These are phyloP conservation scores for Acropternis orthonyx DNA, from an alignment of 2,797 vertebrate genomes.

Conservation along the genomic window DNA sequence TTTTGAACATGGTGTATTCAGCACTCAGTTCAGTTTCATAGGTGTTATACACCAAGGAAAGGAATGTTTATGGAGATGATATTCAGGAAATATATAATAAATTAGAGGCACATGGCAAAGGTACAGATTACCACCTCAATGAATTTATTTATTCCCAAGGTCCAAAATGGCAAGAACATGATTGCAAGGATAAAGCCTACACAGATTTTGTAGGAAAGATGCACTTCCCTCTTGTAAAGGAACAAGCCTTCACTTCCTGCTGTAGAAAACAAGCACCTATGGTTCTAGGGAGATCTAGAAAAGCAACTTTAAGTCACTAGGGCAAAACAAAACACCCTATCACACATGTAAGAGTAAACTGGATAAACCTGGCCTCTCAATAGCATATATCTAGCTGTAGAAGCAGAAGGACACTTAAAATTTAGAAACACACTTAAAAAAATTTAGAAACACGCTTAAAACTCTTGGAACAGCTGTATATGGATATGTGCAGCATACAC, in stretches of 20 bases:
- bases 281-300: neutral
- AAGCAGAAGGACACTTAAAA: neutral
- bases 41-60: neutral
- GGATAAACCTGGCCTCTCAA: neutral
- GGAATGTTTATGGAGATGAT: neutral
- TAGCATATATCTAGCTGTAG: neutral
- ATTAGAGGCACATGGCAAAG: neutral
- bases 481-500: rapidly evolving
- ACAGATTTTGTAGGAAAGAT: neutral
- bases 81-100: neutral
- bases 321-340: neutral
- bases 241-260: neutral
- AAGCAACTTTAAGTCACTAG: neutral
- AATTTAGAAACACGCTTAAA: neutral
- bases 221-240: neutral
- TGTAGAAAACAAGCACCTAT: neutral
- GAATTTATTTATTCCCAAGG: neutral
- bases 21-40: neutral
- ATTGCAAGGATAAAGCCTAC: neutral
- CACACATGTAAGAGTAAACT: neutral
- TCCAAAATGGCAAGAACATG: neutral
- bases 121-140: neutral
- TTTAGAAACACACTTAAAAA: neutral
- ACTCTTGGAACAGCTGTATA: neutral
- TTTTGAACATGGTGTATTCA: neutral